These are phyloP conservation scores for Deroptyus accipitrinus DNA, from an alignment of 2,113 vertebrate genomes.

Conservation along the genomic window DNA sequence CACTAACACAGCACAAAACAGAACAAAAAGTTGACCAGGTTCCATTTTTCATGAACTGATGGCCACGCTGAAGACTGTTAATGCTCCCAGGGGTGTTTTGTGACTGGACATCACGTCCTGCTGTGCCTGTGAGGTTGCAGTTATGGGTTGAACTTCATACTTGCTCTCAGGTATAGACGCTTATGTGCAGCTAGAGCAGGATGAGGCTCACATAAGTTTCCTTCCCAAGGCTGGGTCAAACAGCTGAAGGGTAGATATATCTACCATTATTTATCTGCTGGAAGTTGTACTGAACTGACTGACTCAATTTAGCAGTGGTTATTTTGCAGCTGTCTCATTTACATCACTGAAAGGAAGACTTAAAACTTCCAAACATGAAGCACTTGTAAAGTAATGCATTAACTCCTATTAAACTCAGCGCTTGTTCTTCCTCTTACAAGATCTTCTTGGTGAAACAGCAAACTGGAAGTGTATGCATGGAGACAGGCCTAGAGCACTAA, in stretches of 20 bases:
- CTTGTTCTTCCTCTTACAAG: neutral
- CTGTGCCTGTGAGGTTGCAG: neutral
- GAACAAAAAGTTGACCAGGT: neutral
- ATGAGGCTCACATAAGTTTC: neutral
- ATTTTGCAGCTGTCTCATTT: neutral
- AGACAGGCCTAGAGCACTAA: neutral
- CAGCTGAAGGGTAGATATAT: neutral
- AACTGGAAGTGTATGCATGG: neutral
- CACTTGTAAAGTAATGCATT: neutral
- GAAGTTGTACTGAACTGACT: neutral
- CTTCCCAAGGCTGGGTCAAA: neutral
- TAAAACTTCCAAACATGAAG: neutral
- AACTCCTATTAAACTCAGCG: neutral
- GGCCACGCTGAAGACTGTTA: fast-evolving
- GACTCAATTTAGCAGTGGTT: neutral
- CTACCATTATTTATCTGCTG: neutral
- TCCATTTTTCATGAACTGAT: neutral
- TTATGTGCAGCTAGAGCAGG: neutral
- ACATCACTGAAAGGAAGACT: neutral
- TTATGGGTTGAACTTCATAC: neutral
- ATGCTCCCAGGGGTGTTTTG: fast-evolving
- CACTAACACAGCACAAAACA: neutral
- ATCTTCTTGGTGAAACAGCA: neutral
- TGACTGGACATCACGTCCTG: neutral
- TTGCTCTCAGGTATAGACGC: neutral